Conservation (phyloP, 2,797 vertebrate genomes). For the Spatula clypeata region DNA sequence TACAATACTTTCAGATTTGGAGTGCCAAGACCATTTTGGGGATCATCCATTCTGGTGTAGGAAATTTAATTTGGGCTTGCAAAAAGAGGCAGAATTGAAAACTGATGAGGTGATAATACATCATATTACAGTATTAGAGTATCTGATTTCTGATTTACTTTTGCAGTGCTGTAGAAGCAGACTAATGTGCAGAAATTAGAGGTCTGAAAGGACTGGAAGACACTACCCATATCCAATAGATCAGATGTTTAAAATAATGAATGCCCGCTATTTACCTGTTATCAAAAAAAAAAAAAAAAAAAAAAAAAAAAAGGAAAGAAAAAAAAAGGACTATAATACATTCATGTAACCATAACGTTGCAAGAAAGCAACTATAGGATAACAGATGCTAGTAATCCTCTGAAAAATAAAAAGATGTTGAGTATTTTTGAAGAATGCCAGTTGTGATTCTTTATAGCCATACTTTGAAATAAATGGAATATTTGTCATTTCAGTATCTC, state of each 20-base stretch:
- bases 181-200: neutral
- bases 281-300: neutral
- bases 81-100: slow-evolving; percentile 11
- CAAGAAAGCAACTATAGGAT: neutral
- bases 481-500: neutral
- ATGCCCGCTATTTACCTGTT: neutral
- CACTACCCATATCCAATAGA: neutral
- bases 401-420: neutral
- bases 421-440: neutral
- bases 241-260: neutral
- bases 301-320: neutral
- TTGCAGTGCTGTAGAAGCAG: neutral
- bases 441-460: neutral
- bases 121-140: neutral
- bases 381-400: neutral
- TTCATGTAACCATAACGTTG: neutral
- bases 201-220: neutral
- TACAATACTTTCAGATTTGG: neutral
- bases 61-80: slow-evolving; percentile 32
- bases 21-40: neutral
- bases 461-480: neutral
- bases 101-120: neutral
- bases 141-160: slow-evolving; percentile 17
- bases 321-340: neutral
- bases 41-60: neutral